Evolutionary conservation across 2,113 vertebrate genomes (phyloP), one percentile per base, ranked within the genome.

Genomic region (Rissa tridactyla): DNA sequence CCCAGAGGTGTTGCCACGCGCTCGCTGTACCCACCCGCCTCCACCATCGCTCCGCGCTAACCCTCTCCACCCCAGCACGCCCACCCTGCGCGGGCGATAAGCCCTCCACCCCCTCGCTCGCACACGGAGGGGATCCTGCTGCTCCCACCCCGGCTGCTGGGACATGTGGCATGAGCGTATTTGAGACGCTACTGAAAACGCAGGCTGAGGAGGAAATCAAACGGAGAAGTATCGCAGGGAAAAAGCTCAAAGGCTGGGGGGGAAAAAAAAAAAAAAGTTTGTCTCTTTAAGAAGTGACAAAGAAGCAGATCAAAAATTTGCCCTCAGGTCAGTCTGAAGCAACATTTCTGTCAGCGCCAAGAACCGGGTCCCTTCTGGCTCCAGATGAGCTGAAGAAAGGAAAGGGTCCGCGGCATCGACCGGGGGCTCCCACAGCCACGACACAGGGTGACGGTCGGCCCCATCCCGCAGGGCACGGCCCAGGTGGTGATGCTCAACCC

Each of bases 321-420:
- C 88, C 94, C 86, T 71, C 4, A 0, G 86, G 89, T 91, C 87
- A 93, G 76, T 55, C 75, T 96, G 90, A 90, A 83, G 79, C 88
- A 96, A 86, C 51, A 54, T 22, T 52, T 60, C 66, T 3, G 8
- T 36, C 17, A 26, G 61, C 5, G 88, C 92, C 92, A 92, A 88
- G 69, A 86, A 13, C 3, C 79, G 36, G 71, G 87, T 58, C 82
- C 78, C 70, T 68, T 32, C 75, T 72, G 78, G 71, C 52, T 60
- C n/a, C 75, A 4, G 61, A 38, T 1, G 32, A 76, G 66, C 85
- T 36, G 61, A 51, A 77, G 38, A 42, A 68, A 69, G 49, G 42
- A 29, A 52, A 80, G 32, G 30, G 8, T 62, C 58, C 3, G 0
- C 2, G 0, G 40, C 32, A 66, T 16, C 3, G 0, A 27, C 23